phyloP scores from a whole-genome alignment of 2,888 invertebrate genomes.

The Bhutanitis thaidina region DNA sequence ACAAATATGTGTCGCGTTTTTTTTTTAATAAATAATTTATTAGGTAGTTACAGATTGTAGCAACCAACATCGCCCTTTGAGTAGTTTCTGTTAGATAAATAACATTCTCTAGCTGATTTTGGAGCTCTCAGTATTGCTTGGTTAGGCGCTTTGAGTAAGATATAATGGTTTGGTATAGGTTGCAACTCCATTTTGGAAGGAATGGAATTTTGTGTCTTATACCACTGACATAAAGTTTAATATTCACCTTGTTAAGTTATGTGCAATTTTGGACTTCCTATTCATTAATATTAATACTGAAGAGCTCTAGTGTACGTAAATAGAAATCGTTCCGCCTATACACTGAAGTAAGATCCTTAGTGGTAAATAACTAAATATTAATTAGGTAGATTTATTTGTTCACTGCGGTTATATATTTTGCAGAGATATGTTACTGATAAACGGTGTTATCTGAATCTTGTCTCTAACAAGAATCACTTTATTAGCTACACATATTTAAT shows the following conservation, averaged over 20 bases:
- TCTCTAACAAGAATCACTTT: too few species aligned
- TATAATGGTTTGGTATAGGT: not conserved
- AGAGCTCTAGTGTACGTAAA: slow-evolving; percentile 4
- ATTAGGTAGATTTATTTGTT: not conserved
- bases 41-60: too few species aligned
- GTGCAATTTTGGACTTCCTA: slow-evolving; percentile 10
- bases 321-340: slow-evolving; percentile 1
- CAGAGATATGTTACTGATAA: too few species aligned
- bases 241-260: not conserved
- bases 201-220: not conserved
- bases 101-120: slow-evolving; percentile 12
- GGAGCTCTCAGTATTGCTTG: not conserved
- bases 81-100: not conserved
- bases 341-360: not conserved
- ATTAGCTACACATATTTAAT: too few species aligned
- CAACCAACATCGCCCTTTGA: too few species aligned
- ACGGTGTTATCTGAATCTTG: too few species aligned
- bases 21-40: too few species aligned
- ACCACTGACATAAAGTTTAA: not conserved
- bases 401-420: too few species aligned
- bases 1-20: too few species aligned
- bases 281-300: slow-evolving; percentile 14
- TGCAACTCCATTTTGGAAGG: not conserved
- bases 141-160: slow-evolving; percentile 3
- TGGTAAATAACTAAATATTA: slow-evolving; percentile 5